These are phyloP conservation scores for Hanleya hanleyi DNA, from an alignment of 2,888 invertebrate species.

Conservation along the genomic window DNA sequence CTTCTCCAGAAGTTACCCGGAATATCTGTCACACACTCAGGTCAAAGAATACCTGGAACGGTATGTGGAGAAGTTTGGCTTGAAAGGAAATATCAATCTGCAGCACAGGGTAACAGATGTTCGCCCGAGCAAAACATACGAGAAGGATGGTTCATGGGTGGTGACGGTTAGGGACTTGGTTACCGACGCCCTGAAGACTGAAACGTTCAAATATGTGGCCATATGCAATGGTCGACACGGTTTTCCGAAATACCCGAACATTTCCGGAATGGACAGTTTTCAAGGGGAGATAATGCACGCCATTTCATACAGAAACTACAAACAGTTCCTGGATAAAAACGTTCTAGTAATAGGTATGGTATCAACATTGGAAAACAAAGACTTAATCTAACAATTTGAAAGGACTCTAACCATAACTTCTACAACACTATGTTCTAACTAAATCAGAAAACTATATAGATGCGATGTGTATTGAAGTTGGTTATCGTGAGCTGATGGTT, in stretches of 20 bases:
- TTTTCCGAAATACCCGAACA: slow-evolving; percentile 20
- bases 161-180: slow-evolving; percentile 20
- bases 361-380: too few species aligned
- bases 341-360: not conserved
- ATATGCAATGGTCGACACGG: slow-evolving; percentile 24
- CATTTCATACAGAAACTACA: not conserved
- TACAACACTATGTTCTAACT: too few species aligned
- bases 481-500: too few species aligned
- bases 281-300: slow-evolving; percentile 9
- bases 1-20: slow-evolving; percentile 19
- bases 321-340: not conserved
- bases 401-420: too few species aligned
- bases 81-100: slow-evolving; percentile 37
- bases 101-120: slow-evolving; percentile 1
- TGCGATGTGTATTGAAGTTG: too few species aligned
- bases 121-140: not conserved
- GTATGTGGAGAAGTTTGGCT: slow-evolving; percentile 47
- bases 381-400: too few species aligned
- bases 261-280: slow-evolving; percentile 17
- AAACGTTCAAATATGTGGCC: slow-evolving; percentile 20
- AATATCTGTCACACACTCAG: slow-evolving; percentile 22
- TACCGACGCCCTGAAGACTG: not conserved
- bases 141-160: slow-evolving; percentile 8
- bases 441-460: too few species aligned
- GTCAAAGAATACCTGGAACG: slow-evolving; percentile 39